Conservation (phyloP, 2,888 invertebrate genomes). For the Heliconius aoede region DNA sequence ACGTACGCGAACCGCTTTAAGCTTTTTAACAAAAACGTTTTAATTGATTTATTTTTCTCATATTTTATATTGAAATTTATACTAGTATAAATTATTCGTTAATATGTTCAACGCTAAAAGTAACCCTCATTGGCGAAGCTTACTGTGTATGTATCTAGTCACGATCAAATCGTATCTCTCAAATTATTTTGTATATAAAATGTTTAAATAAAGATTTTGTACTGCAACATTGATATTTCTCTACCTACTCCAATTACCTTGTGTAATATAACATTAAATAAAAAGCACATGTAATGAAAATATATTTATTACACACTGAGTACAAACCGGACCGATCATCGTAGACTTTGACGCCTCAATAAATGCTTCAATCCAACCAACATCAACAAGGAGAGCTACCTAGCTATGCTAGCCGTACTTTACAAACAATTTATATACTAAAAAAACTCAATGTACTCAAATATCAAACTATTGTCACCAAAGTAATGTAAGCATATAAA, state of each 20-base stretch:
- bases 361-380: conserved; percentile 64
- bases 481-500: conserved; percentile 27
- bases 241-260: conserved; percentile 14
- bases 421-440: conserved; percentile 54
- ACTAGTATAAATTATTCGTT: neutral
- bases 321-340: conserved; percentile 69
- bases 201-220: conserved; percentile 57
- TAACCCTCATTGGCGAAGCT: conserved; percentile 63
- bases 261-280: neutral
- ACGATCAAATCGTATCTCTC: conserved; percentile 66
- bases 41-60: neutral
- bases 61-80: neutral
- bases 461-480: conserved; percentile 31
- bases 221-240: conserved; percentile 52
- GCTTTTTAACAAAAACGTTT: conserved; percentile 57
- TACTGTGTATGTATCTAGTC: conserved; percentile 68
- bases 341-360: conserved; percentile 63
- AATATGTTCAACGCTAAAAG: neutral
- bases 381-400: conserved; percentile 55
- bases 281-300: conserved; percentile 59
- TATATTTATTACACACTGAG: conserved; percentile 68
- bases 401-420: conserved; percentile 60
- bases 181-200: conserved; percentile 80
- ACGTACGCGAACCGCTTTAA: conserved; percentile 57
- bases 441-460: conserved; percentile 41